These are phyloP conservation scores for Caenorhabditis uteleia DNA, from an alignment of 2,888 invertebrate species.

Conservation along the genomic window DNA sequence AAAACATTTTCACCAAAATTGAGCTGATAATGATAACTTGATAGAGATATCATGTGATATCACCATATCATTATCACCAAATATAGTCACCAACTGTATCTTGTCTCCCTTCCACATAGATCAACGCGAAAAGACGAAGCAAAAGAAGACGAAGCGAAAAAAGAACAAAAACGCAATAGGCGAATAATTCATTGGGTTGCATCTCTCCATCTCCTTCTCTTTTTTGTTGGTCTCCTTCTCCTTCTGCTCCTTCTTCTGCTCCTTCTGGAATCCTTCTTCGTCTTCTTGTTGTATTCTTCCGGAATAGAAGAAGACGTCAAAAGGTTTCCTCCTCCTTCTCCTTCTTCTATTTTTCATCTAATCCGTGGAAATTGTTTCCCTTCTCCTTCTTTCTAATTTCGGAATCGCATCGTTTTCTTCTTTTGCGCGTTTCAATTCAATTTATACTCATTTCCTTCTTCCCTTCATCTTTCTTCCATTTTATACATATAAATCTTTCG, in stretches of 20 bases:
- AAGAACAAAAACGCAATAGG: no score
- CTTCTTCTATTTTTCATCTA: slow-evolving; percentile 10
- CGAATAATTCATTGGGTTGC: slow-evolving; percentile 29
- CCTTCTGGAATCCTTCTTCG: no score
- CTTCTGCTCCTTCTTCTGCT: slow-evolving; percentile 6
- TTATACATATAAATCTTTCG: no score
- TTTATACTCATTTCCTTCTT: no score
- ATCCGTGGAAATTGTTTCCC: no score
- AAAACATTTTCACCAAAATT: no score
- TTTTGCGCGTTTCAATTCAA: neutral
- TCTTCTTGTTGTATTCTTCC: slow-evolving; percentile 6
- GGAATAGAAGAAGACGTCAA: slow-evolving; percentile 25
- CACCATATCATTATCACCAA: no score
- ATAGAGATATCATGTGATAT: no score
- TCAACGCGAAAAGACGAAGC: slow-evolving; percentile 6
- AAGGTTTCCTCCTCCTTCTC: slow-evolving; percentile 17
- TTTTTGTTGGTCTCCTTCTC: slow-evolving; percentile 13
- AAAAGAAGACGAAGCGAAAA: slow-evolving; percentile 10
- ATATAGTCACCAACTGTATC: no score
- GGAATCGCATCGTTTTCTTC: slow-evolving; percentile 3
- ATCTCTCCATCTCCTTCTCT: slow-evolving; percentile 1
- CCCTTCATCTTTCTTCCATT: no score
- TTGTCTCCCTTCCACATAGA: no score
- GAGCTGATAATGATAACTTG: no score
- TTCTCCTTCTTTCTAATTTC: slow-evolving; percentile 24